A percentile compares a stretch with the other conserved stretches of the same genome.
Conservation (phyloP, 2,888 invertebrate species). For the Eristalis pertinax region DNA sequence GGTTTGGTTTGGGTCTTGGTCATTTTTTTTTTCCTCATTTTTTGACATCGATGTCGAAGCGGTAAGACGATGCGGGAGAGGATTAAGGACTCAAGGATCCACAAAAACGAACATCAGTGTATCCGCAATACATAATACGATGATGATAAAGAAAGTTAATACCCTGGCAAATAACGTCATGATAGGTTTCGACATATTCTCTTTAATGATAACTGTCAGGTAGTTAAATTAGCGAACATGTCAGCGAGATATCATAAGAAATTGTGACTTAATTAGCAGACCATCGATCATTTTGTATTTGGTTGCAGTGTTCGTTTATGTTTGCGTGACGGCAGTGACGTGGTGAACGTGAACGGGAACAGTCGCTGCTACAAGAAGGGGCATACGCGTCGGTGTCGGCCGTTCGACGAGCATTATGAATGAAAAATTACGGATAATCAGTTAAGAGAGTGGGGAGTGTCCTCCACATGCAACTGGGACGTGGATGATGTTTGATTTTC, state of each 20-base stretch:
- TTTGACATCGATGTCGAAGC: constrained; percentile 67
- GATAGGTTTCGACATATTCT: constrained; percentile 69
- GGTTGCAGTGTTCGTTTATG: constrained; percentile 32
- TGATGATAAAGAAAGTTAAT: constrained; percentile 72
- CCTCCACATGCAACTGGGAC: too few species aligned
- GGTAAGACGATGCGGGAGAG: constrained; percentile 66
- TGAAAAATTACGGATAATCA: not conserved
- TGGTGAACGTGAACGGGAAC: not conserved
- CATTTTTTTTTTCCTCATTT: not conserved
- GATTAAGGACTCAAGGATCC: constrained; percentile 69
- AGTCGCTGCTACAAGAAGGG: not conserved
- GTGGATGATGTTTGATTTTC: too few species aligned
- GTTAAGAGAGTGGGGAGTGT: too few species aligned
- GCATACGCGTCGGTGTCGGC: not conserved
- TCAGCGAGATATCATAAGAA: constrained; percentile 64
- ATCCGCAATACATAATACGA: constrained; percentile 60
- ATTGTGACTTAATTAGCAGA: constrained; percentile 72
- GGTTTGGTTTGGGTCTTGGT: not conserved
- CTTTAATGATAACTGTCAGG: constrained; percentile 72
- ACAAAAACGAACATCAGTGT: constrained; percentile 51
- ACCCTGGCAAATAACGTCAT: constrained; percentile 59
- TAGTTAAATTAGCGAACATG: constrained; percentile 71
- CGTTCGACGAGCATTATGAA: not conserved
- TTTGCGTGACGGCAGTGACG: constrained; percentile 13
- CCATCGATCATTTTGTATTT: constrained; percentile 71